Evolutionary conservation across 1,140 invertebrate genomes (phyloP).

Genomic region (Phymastichus coffea): DNA sequence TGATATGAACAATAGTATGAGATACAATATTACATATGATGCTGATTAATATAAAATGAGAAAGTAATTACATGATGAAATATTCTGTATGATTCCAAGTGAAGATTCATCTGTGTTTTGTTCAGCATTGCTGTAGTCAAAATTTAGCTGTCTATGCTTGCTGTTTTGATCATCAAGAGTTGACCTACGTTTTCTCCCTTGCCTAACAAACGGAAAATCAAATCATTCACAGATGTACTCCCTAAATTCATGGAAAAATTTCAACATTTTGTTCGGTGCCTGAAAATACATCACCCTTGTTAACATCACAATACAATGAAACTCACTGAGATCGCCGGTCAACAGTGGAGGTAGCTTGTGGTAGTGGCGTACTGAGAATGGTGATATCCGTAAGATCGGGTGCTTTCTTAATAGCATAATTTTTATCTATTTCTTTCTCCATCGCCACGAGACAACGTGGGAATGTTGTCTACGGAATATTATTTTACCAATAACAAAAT

Average conservation of each 20-base stretch:
- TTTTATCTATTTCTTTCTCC: too few species aligned
- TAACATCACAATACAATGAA: too few species aligned
- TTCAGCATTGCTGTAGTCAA: constrained; percentile 12
- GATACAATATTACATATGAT: too few species aligned
- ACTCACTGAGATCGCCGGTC: constrained; percentile 38
- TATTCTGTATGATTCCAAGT: constrained; percentile 40
- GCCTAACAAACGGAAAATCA: constrained; percentile 21
- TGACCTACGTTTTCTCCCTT: constrained; percentile 12
- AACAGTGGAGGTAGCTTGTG: constrained; percentile 47
- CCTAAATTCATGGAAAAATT: too few species aligned
- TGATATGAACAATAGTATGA: too few species aligned
- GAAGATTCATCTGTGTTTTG: constrained; percentile 32
- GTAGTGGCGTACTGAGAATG: constrained; percentile 40
- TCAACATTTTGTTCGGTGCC: too few species aligned
- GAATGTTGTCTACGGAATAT: too few species aligned
- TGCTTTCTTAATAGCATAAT: not conserved
- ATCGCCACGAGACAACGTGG: too few species aligned
- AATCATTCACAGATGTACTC: too few species aligned
- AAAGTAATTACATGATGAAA: constrained; percentile 37
- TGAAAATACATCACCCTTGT: too few species aligned
- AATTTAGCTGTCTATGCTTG: constrained; percentile 24
- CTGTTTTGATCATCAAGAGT: not conserved
- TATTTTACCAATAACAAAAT: too few species aligned
- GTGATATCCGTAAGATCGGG: constrained; percentile 36
- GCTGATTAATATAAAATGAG: too few species aligned